Percentiles rank a stretch among this genome's conserved stretches.
phyloP scores from a whole-genome alignment of 1,140 invertebrate species.

The Diachasma alloeum region DNA sequence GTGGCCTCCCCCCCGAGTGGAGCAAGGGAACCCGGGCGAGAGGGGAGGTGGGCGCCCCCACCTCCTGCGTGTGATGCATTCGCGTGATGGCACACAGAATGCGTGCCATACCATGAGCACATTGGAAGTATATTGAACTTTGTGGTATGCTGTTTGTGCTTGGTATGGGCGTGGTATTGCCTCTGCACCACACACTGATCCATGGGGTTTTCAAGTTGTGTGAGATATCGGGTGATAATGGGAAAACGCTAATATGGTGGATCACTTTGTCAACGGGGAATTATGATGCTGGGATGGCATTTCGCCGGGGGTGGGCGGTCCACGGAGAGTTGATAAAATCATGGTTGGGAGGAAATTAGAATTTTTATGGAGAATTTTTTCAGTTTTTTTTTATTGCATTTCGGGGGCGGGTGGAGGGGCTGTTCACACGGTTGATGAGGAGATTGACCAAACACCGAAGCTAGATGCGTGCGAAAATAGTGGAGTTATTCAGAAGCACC shows the following conservation, averaged over 20 bases:
- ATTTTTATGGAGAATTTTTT: too few relatives aligned
- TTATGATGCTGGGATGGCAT: too few relatives aligned
- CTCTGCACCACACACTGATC: background rate
- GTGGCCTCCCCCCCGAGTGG: background rate
- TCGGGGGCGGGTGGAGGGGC: too few relatives aligned
- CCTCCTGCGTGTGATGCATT: slow-evolving; percentile 1
- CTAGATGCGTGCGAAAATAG: too few relatives aligned
- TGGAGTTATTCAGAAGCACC: too few relatives aligned
- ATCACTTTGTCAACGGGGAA: too few relatives aligned
- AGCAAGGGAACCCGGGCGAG: background rate
- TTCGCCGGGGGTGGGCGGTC: too few relatives aligned
- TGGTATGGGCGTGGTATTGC: background rate
- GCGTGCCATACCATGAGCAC: slow-evolving; percentile 4
- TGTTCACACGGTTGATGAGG: too few relatives aligned
- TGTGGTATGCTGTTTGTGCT: background rate
- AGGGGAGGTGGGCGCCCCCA: background rate
- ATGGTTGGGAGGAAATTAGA: too few relatives aligned
- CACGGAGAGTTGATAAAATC: too few relatives aligned
- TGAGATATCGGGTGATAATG: background rate
- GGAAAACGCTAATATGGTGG: background rate
- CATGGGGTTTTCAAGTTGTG: background rate
- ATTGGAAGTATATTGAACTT: slow-evolving; percentile 6
- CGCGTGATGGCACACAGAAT: slow-evolving; percentile 4
- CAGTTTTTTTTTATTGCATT: too few relatives aligned
- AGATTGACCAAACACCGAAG: too few relatives aligned